Evolutionary conservation across 2,888 invertebrate species (phyloP).

Genomic region (Andrena marginata): DNA sequence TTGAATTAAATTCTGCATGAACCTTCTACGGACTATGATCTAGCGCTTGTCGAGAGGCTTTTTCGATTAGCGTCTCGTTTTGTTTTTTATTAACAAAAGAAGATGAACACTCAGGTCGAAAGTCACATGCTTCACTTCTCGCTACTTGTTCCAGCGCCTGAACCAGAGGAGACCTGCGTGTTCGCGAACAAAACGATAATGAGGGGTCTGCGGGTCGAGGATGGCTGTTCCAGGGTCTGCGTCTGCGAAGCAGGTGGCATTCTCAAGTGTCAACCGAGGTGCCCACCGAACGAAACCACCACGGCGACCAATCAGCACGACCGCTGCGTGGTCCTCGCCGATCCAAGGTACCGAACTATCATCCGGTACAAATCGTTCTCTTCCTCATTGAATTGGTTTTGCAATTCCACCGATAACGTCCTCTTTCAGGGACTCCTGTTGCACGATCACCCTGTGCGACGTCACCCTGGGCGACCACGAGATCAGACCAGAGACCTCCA

Average conservation of each 20-base stretch:
- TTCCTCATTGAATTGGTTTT: neutral
- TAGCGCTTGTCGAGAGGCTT: no score
- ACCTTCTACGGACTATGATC: no score
- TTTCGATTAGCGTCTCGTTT: no score
- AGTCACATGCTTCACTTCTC: no score
- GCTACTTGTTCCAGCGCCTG: slow-evolving; percentile 71
- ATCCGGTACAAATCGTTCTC: no score
- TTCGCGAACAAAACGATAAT: slow-evolving; percentile 90
- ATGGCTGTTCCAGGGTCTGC: slow-evolving; percentile 93
- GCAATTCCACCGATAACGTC: neutral
- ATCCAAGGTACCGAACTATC: slow-evolving; percentile 86
- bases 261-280: slow-evolving; percentile 91
- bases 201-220: slow-evolving; percentile 90
- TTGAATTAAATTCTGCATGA: no score
- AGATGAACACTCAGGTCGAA: no score
- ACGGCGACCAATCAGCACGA: slow-evolving; percentile 86
- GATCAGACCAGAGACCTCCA: slow-evolving; percentile 80
- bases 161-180: slow-evolving; percentile 87
- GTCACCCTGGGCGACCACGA: slow-evolving; percentile 93
- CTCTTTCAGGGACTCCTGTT: slow-evolving; percentile 90
- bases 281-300: slow-evolving; percentile 81
- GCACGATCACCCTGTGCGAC: slow-evolving; percentile 94
- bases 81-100: no score
- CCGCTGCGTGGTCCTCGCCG: slow-evolving; percentile 93
- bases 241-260: slow-evolving; percentile 91